Evolutionary conservation across 2,113 vertebrate genomes (phyloP), one percentile per base, ranked within the genome.

Genomic region (Seriola aureovittata): DNA sequence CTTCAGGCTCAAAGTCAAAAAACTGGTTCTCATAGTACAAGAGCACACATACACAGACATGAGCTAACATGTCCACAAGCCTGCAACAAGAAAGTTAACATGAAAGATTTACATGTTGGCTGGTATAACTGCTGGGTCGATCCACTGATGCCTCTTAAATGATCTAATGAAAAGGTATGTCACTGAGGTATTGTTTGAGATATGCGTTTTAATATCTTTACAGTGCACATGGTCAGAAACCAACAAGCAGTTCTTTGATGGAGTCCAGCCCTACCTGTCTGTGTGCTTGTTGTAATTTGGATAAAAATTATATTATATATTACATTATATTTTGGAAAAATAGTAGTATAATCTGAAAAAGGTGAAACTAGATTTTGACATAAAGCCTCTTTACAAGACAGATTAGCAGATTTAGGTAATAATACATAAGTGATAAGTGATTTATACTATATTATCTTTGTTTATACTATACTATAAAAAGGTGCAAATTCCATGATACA

Each of bases 31-130:
- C 10, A 23, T 14, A 10, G n/a, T 23, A 21, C 34, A 55, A 25
- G 5, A 21, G 12, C 36, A 17, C 29, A 50, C 50, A 38, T 9
- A 8, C 71, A 34, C 44, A 46, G 25, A 48, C 81, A 25, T 44
- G 62, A 25, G 7, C 54, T 11, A 67, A 67, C 81, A 84, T 44
- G 81, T 67, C 36, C 19, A 52, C 3, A 42, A 67, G 32, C 80
- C 52, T 38, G 25, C 58, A 44, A 19, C 13, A 3, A 29, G 29
- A 29, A 29, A 29, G 44, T 57, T 48, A 65, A 76, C 73, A 59
- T 48, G 73, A 4, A 36, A 12, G 23, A 58, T 8, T 13, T 58
- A 13, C 12, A 58, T n/a, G n/a, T 23, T 21, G 14, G 4, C 6
- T 3, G 65, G 9, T 44, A 19, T 1, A 71, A 52, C n/a, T 62